These are phyloP conservation scores for Balaenoptera acutorostrata DNA, from an alignment of 2,113 vertebrate species.

Conservation along the genomic window DNA sequence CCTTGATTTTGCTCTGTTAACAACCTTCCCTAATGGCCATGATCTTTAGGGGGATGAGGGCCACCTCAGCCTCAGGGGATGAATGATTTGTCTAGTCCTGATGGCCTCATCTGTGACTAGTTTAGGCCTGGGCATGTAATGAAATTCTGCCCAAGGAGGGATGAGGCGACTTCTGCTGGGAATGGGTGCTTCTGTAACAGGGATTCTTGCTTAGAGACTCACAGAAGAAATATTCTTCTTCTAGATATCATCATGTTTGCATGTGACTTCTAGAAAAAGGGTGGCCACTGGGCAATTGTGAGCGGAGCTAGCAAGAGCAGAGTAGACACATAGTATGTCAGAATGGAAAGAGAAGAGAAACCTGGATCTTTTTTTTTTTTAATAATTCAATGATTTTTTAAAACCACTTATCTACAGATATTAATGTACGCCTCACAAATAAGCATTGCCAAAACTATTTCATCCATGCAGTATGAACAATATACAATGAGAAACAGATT, in stretches of 20 bases:
- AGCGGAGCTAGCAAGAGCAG: neutral
- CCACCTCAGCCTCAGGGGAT: neutral
- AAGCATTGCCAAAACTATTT: neutral
- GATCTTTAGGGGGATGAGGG: neutral
- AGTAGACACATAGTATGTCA: neutral
- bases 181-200: neutral
- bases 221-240: neutral
- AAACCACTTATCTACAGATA: neutral
- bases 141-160: neutral
- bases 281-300: accelerated
- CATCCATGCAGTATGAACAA: neutral
- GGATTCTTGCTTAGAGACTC: neutral
- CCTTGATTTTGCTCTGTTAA: neutral
- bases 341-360: neutral
- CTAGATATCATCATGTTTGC: neutral
- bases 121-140: neutral
- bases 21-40: neutral
- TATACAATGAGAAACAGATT: neutral
- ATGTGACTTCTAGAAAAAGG: neutral
- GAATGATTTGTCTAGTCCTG: neutral
- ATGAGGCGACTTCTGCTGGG: neutral
- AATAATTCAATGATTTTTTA: neutral
- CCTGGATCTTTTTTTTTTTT: neutral
- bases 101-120: too few relatives aligned
- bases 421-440: neutral